Evolutionary conservation across 2,797 vertebrate species (phyloP).

Genomic region (Danio choprae): DNA sequence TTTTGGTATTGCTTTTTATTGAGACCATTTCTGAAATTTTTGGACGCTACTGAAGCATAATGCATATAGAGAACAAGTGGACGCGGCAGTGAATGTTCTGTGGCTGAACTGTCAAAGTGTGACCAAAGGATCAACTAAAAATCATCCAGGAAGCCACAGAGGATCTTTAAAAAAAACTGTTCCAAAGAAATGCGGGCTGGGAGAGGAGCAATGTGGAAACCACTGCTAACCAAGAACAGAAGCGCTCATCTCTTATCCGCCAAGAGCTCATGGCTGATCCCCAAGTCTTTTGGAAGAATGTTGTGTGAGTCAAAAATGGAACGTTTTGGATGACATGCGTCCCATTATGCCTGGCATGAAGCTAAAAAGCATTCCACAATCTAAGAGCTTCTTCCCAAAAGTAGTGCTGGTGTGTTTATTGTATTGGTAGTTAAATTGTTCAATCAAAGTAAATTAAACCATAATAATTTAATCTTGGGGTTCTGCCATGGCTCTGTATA

Average conservation of each 20-base stretch:
- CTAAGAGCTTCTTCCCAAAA: neutral
- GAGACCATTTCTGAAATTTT: neutral
- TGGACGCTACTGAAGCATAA: neutral
- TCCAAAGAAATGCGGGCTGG: constrained; percentile 35
- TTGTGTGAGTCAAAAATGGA: constrained; percentile 30
- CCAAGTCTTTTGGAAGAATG: constrained; percentile 39
- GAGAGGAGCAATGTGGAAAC: constrained; percentile 39
- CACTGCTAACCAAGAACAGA: constrained; percentile 38
- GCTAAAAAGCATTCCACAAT: constrained; percentile 26
- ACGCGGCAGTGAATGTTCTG: constrained; percentile 31
- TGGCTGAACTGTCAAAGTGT: constrained; percentile 14
- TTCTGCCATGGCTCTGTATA: neutral
- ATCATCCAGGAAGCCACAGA: constrained; percentile 33
- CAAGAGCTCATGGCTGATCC: constrained; percentile 45
- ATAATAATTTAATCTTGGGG: neutral
- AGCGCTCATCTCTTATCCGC: constrained; percentile 31
- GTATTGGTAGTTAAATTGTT: neutral
- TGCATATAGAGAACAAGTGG: constrained; percentile 26
- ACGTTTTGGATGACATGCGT: constrained; percentile 41
- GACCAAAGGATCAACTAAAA: constrained; percentile 17
- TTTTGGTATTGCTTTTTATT: neutral
- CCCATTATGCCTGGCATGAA: constrained; percentile 30
- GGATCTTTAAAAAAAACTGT: constrained; percentile 20
- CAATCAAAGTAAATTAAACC: neutral
- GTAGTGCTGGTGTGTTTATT: neutral